Conservation (phyloP, 2,888 invertebrate species). For the Acanthacorydalis orientalis region DNA sequence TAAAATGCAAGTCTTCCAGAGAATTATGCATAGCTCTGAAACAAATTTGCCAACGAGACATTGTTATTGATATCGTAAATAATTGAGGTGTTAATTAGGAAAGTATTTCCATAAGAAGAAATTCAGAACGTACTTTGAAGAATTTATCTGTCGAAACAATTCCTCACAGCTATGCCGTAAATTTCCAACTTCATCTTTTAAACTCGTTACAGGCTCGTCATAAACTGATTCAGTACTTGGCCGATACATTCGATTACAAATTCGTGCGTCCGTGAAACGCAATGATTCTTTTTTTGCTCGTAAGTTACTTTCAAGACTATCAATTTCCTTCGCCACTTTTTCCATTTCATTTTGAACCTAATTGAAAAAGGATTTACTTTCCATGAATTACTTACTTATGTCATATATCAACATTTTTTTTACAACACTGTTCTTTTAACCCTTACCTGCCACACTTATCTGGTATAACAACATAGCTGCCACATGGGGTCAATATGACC, state of each 20-base stretch:
- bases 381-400: too few species aligned
- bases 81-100: too few species aligned
- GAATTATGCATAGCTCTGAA: constrained; percentile 49
- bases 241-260: constrained; percentile 69
- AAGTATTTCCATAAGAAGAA: too few species aligned
- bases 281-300: constrained; percentile 58
- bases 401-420: too few species aligned
- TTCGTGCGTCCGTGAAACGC: constrained; percentile 73
- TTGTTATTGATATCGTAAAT: too few species aligned
- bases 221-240: constrained; percentile 60
- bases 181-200: constrained; percentile 55
- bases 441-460: too few species aligned
- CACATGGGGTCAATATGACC: too few species aligned
- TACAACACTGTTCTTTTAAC: too few species aligned
- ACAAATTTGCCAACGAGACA: constrained; percentile 2
- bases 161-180: constrained; percentile 48
- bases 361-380: too few species aligned
- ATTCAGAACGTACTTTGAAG: constrained; percentile 39
- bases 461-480: too few species aligned
- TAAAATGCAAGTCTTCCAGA: constrained; percentile 51
- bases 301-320: constrained; percentile 54
- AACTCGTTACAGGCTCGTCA: constrained; percentile 54
- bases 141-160: constrained; percentile 47
- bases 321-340: constrained; percentile 56
- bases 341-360: constrained; percentile 75